Conservation (phyloP, 2,888 invertebrate genomes). For the Polylopha cassiicola region DNA sequence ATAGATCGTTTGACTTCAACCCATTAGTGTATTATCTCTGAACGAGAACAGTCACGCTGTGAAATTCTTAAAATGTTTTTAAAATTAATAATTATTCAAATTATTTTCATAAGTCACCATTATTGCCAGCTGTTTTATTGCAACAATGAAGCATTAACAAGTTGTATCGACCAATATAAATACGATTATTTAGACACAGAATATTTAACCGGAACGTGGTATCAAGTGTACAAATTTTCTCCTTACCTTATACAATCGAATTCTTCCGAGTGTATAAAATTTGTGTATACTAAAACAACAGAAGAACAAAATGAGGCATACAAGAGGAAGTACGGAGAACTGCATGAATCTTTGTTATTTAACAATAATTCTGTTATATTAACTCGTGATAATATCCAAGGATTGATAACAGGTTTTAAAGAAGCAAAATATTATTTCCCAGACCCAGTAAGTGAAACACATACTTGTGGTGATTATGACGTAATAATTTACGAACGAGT, state of each 20-base stretch:
- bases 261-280: neutral
- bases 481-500: neutral
- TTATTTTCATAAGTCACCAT: constrained; percentile 1
- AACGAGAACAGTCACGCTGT: no score
- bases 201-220: neutral
- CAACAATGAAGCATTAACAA: no score
- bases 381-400: neutral
- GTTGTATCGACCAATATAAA: neutral
- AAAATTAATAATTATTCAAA: no score
- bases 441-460: neutral
- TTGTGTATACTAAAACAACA: neutral
- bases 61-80: no score
- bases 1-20: no score
- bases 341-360: constrained; percentile 1
- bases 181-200: neutral
- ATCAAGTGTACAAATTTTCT: constrained; percentile 1
- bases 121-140: neutral
- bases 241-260: no score
- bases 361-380: neutral
- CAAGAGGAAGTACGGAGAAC: neutral
- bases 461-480: neutral
- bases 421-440: neutral
- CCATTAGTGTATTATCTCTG: no score
- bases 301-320: neutral
- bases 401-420: neutral